A percentile compares a stretch with the other conserved stretches of the same genome.
Evolutionary conservation across 2,113 vertebrate species (phyloP).

Genomic region (Australoheros scitulus): DNA sequence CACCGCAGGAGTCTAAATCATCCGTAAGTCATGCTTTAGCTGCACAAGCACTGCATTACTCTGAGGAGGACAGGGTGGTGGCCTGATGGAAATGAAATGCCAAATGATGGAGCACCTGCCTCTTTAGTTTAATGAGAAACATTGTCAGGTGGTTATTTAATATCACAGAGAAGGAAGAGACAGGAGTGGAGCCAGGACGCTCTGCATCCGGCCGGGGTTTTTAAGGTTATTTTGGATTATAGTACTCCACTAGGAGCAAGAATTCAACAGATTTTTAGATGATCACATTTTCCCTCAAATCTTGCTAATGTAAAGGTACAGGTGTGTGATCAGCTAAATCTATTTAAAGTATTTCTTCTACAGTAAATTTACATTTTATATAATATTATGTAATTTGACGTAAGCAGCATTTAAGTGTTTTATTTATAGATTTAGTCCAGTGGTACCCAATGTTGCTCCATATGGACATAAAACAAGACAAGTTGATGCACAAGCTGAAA

Average conservation of each 20-base stretch:
- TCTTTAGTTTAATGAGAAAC: slow-evolving; percentile 70
- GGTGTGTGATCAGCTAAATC: background rate
- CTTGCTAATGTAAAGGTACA: background rate
- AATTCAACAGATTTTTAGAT: slow-evolving; percentile 12
- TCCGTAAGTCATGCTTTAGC: slow-evolving; percentile 24
- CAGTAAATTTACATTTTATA: background rate
- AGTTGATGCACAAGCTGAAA: background rate
- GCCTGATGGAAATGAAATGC: slow-evolving; percentile 61
- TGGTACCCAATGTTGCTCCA: background rate
- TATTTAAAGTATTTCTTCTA: background rate
- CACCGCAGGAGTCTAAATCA: background rate
- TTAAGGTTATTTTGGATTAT: slow-evolving; percentile 40
- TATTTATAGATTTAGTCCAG: background rate
- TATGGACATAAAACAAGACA: background rate
- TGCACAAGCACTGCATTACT: slow-evolving; percentile 31
- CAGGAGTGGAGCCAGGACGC: slow-evolving; percentile 21
- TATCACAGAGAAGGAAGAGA: slow-evolving; percentile 43
- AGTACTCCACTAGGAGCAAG: background rate
- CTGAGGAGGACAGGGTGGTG: slow-evolving; percentile 11
- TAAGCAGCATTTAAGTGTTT: background rate
- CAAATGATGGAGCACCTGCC: slow-evolving; percentile 61
- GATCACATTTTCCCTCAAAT: slow-evolving; percentile 26
- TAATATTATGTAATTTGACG: background rate
- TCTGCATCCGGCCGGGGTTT: slow-evolving; percentile 15
- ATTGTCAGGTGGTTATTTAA: slow-evolving; percentile 65